Percentiles rank a stretch among this genome's conserved stretches.
phyloP scores from a whole-genome alignment of 2,888 invertebrate species.

The Melanostoma mellinum region DNA sequence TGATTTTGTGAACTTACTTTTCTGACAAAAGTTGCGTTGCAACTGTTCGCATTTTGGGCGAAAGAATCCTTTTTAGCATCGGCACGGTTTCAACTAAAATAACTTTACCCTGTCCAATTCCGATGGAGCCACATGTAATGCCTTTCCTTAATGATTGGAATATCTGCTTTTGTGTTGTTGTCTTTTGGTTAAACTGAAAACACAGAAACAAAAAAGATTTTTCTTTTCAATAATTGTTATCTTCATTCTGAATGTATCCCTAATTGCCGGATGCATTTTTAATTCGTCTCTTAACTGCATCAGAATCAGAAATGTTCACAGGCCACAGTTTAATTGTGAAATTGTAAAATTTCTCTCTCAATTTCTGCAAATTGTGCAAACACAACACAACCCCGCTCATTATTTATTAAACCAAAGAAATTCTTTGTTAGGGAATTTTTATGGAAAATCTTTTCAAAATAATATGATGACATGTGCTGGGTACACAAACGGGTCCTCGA shows the following conservation, averaged over 20 bases:
- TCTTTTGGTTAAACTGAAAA: conserved; percentile 84
- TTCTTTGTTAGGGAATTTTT: conserved; percentile 71
- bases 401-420: conserved; percentile 69
- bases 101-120: conserved; percentile 80
- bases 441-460: conserved; percentile 71
- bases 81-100: conserved; percentile 89
- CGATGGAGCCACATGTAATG: conserved; percentile 82
- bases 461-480: conserved; percentile 70
- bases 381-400: conserved; percentile 56
- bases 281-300: conserved; percentile 70
- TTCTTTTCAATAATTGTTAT: conserved; percentile 54
- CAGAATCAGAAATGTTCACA: conserved; percentile 64
- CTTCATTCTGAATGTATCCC: conserved; percentile 60
- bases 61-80: conserved; percentile 87
- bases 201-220: conserved; percentile 34
- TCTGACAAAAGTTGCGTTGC: conserved; percentile 80
- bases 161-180: conserved; percentile 83
- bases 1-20: conserved; percentile 76
- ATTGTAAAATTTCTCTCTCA: conserved; percentile 72
- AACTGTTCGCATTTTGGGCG: conserved; percentile 89
- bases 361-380: conserved; percentile 71
- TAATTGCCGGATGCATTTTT: conserved; percentile 74
- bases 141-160: conserved; percentile 85
- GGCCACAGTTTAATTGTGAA: conserved; percentile 72
- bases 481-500: conserved; percentile 65